These are phyloP conservation scores for Alosa alosa DNA, from an alignment of 2,113 vertebrate genomes.

Conservation along the genomic window DNA sequence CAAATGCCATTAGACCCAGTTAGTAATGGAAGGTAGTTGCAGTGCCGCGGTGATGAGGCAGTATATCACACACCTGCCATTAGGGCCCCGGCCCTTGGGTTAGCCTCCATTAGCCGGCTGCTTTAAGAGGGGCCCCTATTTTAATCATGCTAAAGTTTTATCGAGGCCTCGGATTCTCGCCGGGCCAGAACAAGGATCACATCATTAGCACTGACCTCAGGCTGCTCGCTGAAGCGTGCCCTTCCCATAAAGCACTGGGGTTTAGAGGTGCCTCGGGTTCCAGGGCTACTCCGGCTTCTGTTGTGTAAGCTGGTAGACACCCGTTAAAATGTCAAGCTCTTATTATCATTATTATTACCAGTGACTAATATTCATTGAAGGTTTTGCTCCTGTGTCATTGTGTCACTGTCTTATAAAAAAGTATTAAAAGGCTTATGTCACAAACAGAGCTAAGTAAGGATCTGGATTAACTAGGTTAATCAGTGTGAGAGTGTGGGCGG, in stretches of 20 bases:
- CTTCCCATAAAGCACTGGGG: constrained; percentile 65
- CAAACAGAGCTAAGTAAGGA: not conserved
- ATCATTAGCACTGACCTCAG: constrained; percentile 70
- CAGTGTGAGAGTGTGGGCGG: not conserved
- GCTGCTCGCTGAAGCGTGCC: constrained; percentile 63
- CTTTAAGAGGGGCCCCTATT: constrained; percentile 56
- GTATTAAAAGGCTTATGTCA: not conserved
- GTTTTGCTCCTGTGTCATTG: not conserved
- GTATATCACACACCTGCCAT: constrained; percentile 58
- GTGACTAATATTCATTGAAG: constrained; percentile 19
- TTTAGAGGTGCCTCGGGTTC: constrained; percentile 54
- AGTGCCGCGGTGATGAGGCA: constrained; percentile 18
- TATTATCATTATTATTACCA: constrained; percentile 45
- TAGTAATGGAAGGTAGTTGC: constrained; percentile 12
- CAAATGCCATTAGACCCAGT: constrained; percentile 19
- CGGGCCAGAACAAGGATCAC: constrained; percentile 64
- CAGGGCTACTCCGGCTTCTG: constrained; percentile 51
- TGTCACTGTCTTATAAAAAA: constrained; percentile 6
- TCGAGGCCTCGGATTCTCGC: constrained; percentile 67
- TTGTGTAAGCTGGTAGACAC: constrained; percentile 59
- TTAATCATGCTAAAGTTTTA: constrained; percentile 72
- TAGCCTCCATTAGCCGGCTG: constrained; percentile 62
- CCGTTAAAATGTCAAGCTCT: constrained; percentile 67
- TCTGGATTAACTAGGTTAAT: not conserved
- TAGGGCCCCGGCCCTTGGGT: constrained; percentile 47